Percentiles rank a stretch among this genome's conserved stretches.
These are phyloP conservation scores for Abrostola triplasia DNA, from an alignment of 2,888 invertebrate species.

Conservation along the genomic window DNA sequence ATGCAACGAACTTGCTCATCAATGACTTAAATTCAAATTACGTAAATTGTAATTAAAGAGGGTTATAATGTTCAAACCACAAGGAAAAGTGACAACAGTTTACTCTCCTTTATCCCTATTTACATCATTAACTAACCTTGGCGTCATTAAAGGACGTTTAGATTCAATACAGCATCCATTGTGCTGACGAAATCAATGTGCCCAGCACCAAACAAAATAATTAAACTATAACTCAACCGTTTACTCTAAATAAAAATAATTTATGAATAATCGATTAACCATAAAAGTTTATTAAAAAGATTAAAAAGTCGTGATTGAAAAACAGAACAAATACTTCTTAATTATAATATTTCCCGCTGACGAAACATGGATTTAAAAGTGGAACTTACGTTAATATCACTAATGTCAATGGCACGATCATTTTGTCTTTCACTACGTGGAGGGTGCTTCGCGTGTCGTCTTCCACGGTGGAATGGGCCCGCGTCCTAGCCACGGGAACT, in stretches of 20 bases:
- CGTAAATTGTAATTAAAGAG: background rate
- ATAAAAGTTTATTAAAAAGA: background rate
- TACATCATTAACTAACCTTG: background rate
- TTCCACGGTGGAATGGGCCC: conserved; percentile 73
- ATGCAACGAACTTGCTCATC: conserved; percentile 1
- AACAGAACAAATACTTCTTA: background rate
- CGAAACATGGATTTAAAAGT: conserved; percentile 22
- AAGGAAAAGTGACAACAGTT: conserved; percentile 11
- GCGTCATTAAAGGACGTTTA: background rate
- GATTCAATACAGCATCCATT: background rate
- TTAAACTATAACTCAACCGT: background rate
- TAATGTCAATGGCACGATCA: conserved; percentile 64
- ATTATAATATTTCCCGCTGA: background rate
- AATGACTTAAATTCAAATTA: background rate
- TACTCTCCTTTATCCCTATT: background rate
- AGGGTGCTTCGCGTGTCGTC: conserved; percentile 67
- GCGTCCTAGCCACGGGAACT: conserved; percentile 75
- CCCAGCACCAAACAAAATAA: background rate
- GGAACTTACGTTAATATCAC: conserved; percentile 57
- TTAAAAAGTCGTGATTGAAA: background rate
- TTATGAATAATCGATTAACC: background rate
- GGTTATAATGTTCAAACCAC: conserved; percentile 17
- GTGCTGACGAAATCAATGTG: background rate
- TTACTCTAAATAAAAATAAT: background rate
- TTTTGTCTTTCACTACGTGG: conserved; percentile 32